Evolutionary conservation across 64 coral and sea anemone genomes (phyloP), one percentile per base, ranked within the genome.

Genomic region (Pocillopora verrucosa): DNA sequence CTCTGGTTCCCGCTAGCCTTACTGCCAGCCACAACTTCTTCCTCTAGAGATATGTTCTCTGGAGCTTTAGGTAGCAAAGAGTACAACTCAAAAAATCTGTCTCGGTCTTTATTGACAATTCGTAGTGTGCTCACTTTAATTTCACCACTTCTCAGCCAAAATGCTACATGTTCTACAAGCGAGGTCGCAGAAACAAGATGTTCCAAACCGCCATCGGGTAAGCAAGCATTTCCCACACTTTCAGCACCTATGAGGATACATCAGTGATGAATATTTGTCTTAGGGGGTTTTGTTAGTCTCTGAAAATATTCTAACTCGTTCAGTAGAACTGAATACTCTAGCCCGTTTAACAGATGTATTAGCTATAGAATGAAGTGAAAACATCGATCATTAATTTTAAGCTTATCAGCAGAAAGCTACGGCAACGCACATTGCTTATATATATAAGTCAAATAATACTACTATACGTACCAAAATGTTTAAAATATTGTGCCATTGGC

Each of bases 401-500:
- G 41, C 41, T 6, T 6, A 6, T 6, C 41, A 45, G 41, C 41
- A 45, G 2, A 45, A n/a, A 6, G 41, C 41, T 45, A 45, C n/a
- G n/a, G n/a, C n/a, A n/a, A n/a, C n/a, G n/a, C n/a, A n/a, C n/a
- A n/a, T n/a, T n/a, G n/a, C n/a, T n/a, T n/a, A n/a, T n/a, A n/a
- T n/a, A n/a, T n/a, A n/a, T n/a, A n/a, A n/a, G n/a, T n/a, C n/a
- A n/a, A n/a, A n/a, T n/a, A n/a, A n/a, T n/a, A n/a, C n/a, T n/a
- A 62, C 16, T 62, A 62, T n/a, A 80, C 89, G 7, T 83, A 90
- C 89, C 80, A 10, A 90, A 83, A 51, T 62, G 75, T 15, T 62
- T 60, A 34, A 90, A 61, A 58, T 83, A 90, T 9, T 90, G 58
- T 15, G 79, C 70, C 78, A 90, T 82, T 64, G 89, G 89, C 16